These are phyloP conservation scores for Gallinago solitaria DNA, from an alignment of 2,797 vertebrate species.

Conservation along the genomic window DNA sequence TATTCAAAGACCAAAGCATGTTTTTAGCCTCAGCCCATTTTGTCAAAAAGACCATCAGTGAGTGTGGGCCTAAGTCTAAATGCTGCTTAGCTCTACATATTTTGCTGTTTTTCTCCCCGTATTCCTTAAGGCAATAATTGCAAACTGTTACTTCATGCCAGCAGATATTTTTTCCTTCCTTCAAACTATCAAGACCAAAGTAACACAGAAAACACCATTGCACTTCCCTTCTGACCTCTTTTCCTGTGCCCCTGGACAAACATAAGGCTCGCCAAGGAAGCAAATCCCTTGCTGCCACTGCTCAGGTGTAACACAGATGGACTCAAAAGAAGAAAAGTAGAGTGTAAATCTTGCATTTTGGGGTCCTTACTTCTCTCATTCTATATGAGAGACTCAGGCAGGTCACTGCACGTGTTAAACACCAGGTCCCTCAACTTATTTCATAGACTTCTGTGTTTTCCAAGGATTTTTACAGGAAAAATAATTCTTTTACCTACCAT, in stretches of 20 bases:
- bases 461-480: not conserved
- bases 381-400: not conserved
- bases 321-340: not conserved
- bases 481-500: not conserved
- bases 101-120: not conserved
- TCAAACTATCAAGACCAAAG: not conserved
- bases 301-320: not conserved
- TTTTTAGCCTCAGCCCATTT: not conserved
- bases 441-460: not conserved
- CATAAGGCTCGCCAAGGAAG: not conserved
- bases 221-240: not conserved
- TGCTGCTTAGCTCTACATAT: not conserved
- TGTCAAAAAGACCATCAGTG: not conserved
- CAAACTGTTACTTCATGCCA: not conserved
- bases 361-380: not conserved
- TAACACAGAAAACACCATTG: accelerated
- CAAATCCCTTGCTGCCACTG: not conserved
- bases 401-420: not conserved
- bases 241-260: not conserved
- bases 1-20: not conserved
- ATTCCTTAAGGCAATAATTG: not conserved
- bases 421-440: not conserved
- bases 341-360: not conserved
- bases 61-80: not conserved
- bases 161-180: not conserved